Conservation (phyloP, 2,797 vertebrate genomes). For the Carapus acus region DNA sequence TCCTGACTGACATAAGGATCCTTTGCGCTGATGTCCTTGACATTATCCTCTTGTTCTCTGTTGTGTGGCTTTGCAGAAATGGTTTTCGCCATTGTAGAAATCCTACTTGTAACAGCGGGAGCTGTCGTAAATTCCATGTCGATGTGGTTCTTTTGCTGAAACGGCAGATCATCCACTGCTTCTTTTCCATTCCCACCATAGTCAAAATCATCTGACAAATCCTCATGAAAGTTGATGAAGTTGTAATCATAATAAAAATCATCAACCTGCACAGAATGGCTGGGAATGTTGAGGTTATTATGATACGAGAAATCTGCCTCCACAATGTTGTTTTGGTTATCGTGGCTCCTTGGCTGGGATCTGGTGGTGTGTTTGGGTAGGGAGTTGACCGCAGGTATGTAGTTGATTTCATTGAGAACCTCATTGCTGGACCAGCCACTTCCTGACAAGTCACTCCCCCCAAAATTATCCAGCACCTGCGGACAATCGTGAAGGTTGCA, state of each 20-base stretch:
- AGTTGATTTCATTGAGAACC: conserved; percentile 79
- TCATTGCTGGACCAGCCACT: conserved; percentile 85
- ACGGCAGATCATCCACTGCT: conserved; percentile 32
- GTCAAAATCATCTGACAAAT: conserved; percentile 76
- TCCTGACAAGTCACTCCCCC: conserved; percentile 78
- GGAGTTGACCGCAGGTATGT: conserved; percentile 61
- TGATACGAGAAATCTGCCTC: conserved; percentile 71
- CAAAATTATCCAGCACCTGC: conserved; percentile 40
- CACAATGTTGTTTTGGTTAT: conserved; percentile 55
- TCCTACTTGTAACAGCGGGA: conserved; percentile 35
- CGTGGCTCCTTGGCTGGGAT: conserved; percentile 50
- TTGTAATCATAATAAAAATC: conserved; percentile 99
- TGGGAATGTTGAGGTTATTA: conserved; percentile 62
- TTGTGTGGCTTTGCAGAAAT: conserved; percentile 18
- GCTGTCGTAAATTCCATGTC: conserved; percentile 32
- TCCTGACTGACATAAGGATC: conserved; percentile 39
- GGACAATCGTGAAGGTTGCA: conserved; percentile 73
- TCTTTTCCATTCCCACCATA: conserved; percentile 44
- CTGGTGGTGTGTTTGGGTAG: conserved; percentile 36
- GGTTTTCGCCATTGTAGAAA: conserved; percentile 8
- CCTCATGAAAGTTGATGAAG: conserved; percentile 95
- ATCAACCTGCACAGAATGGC: conserved; percentile 74
- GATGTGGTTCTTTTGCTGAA: conserved; percentile 25
- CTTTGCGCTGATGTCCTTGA: neutral
- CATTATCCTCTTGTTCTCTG: neutral